Evolutionary conservation across 1,140 invertebrate species (phyloP).

Genomic region (Acromyrmex echinatior): DNA sequence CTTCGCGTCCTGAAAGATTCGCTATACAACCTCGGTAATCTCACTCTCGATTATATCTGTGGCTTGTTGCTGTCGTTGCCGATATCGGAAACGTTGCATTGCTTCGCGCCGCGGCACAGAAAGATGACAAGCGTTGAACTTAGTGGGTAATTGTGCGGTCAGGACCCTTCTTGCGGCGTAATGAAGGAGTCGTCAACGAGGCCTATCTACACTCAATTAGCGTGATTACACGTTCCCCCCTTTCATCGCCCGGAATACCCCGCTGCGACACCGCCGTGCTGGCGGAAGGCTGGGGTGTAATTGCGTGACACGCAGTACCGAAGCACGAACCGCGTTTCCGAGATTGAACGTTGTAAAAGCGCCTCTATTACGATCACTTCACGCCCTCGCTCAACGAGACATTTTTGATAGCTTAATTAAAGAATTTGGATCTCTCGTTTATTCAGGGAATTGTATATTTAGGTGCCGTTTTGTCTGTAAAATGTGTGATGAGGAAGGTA

Average conservation of each 20-base stretch:
- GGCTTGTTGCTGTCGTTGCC: slow-evolving; percentile 32
- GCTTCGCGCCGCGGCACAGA: slow-evolving; percentile 43
- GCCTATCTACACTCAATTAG: slow-evolving; percentile 83
- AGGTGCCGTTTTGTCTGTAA: not conserved
- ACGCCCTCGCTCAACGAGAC: not conserved
- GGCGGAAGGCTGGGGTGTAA: slow-evolving; percentile 62
- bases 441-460: not conserved
- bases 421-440: not conserved
- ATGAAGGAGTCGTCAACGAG: slow-evolving; percentile 82
- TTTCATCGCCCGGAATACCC: slow-evolving; percentile 69
- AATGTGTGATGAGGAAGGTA: not conserved
- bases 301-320: slow-evolving; percentile 70
- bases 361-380: slow-evolving; percentile 42
- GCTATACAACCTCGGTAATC: not conserved
- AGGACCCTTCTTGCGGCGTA: slow-evolving; percentile 74
- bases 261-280: slow-evolving; percentile 69
- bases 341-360: slow-evolving; percentile 66
- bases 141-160: slow-evolving; percentile 78
- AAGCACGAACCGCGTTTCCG: slow-evolving; percentile 61
- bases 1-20: not conserved
- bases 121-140: slow-evolving; percentile 74
- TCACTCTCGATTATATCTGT: not conserved
- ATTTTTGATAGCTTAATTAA: slow-evolving; percentile 20
- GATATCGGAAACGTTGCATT: slow-evolving; percentile 55
- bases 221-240: slow-evolving; percentile 78